phyloP scores from a whole-genome alignment of 2,797 vertebrate species.

The Liasis olivaceus region DNA sequence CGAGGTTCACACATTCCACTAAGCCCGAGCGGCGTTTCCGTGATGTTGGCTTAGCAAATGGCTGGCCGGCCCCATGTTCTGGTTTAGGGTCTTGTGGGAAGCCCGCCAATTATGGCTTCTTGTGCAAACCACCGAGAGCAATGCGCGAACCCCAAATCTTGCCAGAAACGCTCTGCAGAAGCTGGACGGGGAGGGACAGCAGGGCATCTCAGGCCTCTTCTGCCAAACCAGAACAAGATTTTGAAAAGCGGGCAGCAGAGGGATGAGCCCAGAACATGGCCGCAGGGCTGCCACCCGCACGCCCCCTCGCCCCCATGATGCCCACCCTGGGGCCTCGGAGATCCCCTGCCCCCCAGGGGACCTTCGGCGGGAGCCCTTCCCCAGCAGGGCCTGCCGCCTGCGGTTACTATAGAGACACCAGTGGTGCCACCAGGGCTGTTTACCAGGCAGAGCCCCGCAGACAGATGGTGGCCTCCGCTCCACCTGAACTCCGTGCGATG shows the following conservation, averaged over 20 bases:
- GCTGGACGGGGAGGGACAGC: too few species aligned
- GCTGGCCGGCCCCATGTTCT: too few species aligned
- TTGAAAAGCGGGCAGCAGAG: not conserved
- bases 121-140: too few species aligned
- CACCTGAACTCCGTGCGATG: conserved; percentile 40
- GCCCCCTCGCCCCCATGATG: not conserved
- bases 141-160: too few species aligned
- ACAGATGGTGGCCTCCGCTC: conserved; percentile 64
- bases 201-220: too few species aligned
- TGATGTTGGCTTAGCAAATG: too few species aligned
- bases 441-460: not conserved
- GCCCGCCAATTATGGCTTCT: too few species aligned
- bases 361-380: not conserved
- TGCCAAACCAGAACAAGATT: not conserved
- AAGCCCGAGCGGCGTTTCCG: too few species aligned
- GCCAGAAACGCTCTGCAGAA: too few species aligned
- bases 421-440: conserved; percentile 12
- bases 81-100: too few species aligned
- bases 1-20: too few species aligned
- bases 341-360: not conserved
- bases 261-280: not conserved
- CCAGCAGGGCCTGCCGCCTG: not conserved
- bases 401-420: conserved; percentile 35
- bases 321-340: not conserved
- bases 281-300: not conserved